These are phyloP conservation scores for Vipera latastei DNA, from an alignment of 2,797 vertebrate genomes.

Conservation along the genomic window DNA sequence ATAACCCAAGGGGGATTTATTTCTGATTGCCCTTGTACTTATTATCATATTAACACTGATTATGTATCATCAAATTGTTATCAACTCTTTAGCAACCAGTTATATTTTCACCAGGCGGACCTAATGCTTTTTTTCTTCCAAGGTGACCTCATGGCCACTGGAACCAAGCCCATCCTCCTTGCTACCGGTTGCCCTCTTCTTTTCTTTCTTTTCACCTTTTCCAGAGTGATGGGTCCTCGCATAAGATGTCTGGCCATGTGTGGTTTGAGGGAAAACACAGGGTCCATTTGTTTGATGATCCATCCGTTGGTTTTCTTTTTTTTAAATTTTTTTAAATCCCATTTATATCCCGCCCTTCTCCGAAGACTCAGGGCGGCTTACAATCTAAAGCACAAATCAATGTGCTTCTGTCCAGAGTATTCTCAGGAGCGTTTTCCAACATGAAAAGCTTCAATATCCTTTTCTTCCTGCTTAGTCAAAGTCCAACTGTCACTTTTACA, in stretches of 20 bases:
- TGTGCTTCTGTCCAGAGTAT: neutral
- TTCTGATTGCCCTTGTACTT: neutral
- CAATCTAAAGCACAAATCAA: too few species aligned
- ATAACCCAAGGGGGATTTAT: too few species aligned
- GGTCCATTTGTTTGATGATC: neutral
- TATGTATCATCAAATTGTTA: neutral
- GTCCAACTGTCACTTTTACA: neutral
- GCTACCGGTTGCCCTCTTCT: neutral
- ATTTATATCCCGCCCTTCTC: too few species aligned
- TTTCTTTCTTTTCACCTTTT: neutral
- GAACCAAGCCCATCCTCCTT: neutral
- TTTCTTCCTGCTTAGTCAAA: neutral
- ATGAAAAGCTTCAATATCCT: neutral
- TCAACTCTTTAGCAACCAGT: neutral
- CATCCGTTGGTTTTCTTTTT: neutral
- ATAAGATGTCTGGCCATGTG: neutral
- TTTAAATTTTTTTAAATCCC: too few species aligned
- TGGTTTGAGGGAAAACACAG: neutral
- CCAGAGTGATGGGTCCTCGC: neutral
- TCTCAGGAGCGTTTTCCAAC: neutral
- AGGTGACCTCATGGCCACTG: too few species aligned
- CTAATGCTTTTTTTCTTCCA: too few species aligned
- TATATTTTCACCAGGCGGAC: neutral
- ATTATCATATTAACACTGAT: neutral
- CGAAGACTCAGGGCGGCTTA: too few species aligned